Percentiles rank a stretch among this genome's conserved stretches.
phyloP scores from a whole-genome alignment of 2,888 invertebrate species.

The Dryadula phaetusa region DNA sequence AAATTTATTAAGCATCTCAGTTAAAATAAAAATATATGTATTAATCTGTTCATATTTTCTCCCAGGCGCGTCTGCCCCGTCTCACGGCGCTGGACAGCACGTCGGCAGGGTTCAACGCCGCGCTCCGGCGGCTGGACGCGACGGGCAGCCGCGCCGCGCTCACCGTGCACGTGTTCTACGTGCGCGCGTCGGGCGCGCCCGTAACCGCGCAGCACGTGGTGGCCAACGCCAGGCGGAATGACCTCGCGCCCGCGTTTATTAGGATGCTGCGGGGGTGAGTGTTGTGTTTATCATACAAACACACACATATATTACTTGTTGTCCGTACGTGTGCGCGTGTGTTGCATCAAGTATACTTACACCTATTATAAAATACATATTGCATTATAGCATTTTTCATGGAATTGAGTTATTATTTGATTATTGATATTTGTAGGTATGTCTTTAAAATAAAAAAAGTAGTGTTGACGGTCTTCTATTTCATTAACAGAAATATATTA shows the following conservation, averaged over 20 bases:
- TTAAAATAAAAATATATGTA: too few relatives aligned
- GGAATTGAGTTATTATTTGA: too few relatives aligned
- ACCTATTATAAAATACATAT: too few relatives aligned
- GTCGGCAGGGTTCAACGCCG: conserved; percentile 88
- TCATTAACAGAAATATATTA: not conserved
- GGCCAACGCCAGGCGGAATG: conserved; percentile 70
- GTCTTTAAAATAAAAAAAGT: not conserved
- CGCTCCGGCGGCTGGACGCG: conserved; percentile 92
- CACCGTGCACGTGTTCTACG: conserved; percentile 97
- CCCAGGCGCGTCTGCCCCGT: conserved; percentile 74
- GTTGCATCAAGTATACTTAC: too few relatives aligned
- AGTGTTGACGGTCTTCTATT: too few relatives aligned
- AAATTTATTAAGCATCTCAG: too few relatives aligned
- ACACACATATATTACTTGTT: too few relatives aligned
- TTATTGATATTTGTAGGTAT: too few relatives aligned
- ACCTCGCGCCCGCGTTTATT: conserved; percentile 86
- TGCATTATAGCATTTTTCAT: too few relatives aligned
- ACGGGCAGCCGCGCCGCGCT: conserved; percentile 94
- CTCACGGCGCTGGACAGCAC: conserved; percentile 89
- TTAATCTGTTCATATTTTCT: too few relatives aligned
- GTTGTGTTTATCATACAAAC: too few relatives aligned
- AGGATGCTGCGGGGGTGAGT: conserved; percentile 82
- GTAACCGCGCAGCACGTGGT: conserved; percentile 83
- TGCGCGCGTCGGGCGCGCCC: conserved; percentile 93
- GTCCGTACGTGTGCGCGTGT: too few relatives aligned